Evolutionary conservation across 2,797 vertebrate genomes (phyloP), one percentile per base, ranked within the genome.

Genomic region (Phataginus tricuspis): DNA sequence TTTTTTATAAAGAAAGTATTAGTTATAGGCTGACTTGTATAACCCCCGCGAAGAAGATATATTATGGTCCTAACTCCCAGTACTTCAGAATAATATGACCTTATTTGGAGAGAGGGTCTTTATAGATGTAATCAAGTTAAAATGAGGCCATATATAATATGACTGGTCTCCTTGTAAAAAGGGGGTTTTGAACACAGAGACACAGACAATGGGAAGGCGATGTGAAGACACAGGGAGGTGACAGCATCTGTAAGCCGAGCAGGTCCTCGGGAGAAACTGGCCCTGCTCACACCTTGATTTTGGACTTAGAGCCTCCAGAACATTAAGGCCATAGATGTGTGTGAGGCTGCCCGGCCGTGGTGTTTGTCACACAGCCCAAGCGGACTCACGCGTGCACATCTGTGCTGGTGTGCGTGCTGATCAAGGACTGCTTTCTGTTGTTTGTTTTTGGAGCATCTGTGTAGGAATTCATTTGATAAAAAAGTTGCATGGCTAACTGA

Each of bases 301-400:
- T 45, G 1, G 68, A 27, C 49, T 31, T 31, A 25, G 2, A 1
- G 39, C n/a, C 27, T 49, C 1, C 71, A 34, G 77, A 68, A 8
- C 55, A 1, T 9, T 5, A 21, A 25, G 34, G n/a, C 7, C 0
- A n/a, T 25, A 13, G 19, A 7, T 39, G 37, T 23, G 34, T 39
- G 7, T 49, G 4, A 25, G 37, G 23, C 29, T 0, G 0, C 37
- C 13, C 0, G 61, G 4, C 29, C 27, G 13, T 1, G 2, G 53
- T 5, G 1, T 39, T 71, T 55, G 61, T 75, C 34, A 27, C 2
- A 2, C 14, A 75, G 39, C 45, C 25, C 7, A 10, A 4, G 63
- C 11, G 7, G 51, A 39, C 29, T 71, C 34, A 23, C 9, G 19
- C 1, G 5, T 8, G 5, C 19, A 10, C 12, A 10, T 51, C 2